Evolutionary conservation across 2,888 invertebrate species (phyloP), one percentile per base, ranked within the genome.

Genomic region (Cosmorhoe ocellata): DNA sequence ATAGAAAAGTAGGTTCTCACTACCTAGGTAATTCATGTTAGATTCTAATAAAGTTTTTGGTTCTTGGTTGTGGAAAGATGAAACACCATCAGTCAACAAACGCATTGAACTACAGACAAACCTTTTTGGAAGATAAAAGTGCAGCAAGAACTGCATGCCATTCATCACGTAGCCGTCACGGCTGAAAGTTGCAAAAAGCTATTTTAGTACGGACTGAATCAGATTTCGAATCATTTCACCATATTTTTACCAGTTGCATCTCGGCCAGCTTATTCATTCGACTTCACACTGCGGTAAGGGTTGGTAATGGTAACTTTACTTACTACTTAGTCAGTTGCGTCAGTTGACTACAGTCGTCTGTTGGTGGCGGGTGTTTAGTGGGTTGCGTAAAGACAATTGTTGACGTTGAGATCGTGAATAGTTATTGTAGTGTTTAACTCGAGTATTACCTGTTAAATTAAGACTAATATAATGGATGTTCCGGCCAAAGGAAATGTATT

Each of bases 401-500:
- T 22, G 18, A 32, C n/a, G 33, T 28, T 14, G 6, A 28, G 26
- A 41, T 22, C 40, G 36, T 38, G 31, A 38, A 36, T 26, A 31
- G 11, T 22, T 14, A 27, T 26, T 1, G 6, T 10, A 34, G n/a
- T 10, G 0, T 38, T 38, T 39, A n/a, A n/a, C 30, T 18, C 11
- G 30, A 31, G 33, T 38, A 24, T n/a, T 28, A 14, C 27, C 11
- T 9, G 40, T 13, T 6, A 27, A 30, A n/a, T 36, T 14, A 24
- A 18, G n/a, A 22, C 10, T 13, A 37, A 47, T n/a, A n/a, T 69
- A 58, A 91, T 92, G 82, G 91, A 91, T 66, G 91, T 92, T 60
- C 90, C 90, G 27, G 90, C 92, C 0, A 91, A 73, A 69, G 92
- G 92, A 77, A 92, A 91, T 71, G 65, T 92, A 64, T 81, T 92